Evolutionary conservation across 1,140 invertebrate genomes (phyloP).

Genomic region (Drosophila orosa): DNA sequence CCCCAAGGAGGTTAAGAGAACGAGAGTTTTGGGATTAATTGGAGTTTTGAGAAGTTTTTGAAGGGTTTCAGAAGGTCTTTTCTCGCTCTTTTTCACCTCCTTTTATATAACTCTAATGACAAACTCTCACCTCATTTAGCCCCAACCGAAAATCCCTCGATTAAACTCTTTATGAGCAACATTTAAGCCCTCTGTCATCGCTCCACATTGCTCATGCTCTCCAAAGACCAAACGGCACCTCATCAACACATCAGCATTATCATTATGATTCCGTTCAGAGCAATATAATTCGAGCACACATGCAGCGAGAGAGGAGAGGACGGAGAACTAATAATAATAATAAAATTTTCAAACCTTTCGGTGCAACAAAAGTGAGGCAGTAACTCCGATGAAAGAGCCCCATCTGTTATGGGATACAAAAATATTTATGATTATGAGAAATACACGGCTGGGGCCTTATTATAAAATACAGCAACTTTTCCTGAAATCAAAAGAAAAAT

Average conservation of each 20-base stretch:
- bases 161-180: conserved; percentile 33
- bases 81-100: neutral
- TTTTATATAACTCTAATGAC: neutral
- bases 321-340: conserved; percentile 51
- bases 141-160: conserved; percentile 20
- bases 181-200: conserved; percentile 44
- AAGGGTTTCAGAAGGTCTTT: neutral
- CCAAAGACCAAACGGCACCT: conserved; percentile 72
- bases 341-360: conserved; percentile 56
- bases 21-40: conserved; percentile 4
- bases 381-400: conserved; percentile 29
- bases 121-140: conserved; percentile 16
- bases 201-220: conserved; percentile 56
- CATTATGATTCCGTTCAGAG: conserved; percentile 61
- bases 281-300: conserved; percentile 43
- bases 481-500: conserved; percentile 78
- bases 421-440: conserved; percentile 82
- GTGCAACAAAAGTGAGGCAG: conserved; percentile 32
- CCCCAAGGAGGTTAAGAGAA: neutral
- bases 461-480: conserved; percentile 82
- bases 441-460: conserved; percentile 72
- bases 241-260: conserved; percentile 82
- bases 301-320: neutral
- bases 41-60: conserved; percentile 8
- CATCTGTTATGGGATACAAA: conserved; percentile 57